Evolutionary conservation across 1,140 invertebrate species (phyloP).

Genomic region (Drosophila ironensis): DNA sequence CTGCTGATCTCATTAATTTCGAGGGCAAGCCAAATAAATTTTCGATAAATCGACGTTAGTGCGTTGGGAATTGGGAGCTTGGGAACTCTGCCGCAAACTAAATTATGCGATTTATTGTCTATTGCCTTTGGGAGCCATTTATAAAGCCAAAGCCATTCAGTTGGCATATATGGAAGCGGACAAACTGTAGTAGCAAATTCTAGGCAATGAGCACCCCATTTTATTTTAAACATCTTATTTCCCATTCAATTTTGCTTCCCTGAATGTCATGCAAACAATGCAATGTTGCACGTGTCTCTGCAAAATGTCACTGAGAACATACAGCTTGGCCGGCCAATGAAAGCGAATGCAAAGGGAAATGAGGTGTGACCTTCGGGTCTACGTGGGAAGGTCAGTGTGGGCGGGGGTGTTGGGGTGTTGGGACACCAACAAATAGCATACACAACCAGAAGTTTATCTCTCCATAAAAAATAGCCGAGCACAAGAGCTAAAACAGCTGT

Average conservation of each 20-base stretch:
- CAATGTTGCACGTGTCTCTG: constrained; percentile 7
- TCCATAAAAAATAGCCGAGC: constrained; percentile 48
- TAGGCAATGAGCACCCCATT: too few relatives aligned
- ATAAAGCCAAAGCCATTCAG: neutral
- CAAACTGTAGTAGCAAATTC: too few relatives aligned
- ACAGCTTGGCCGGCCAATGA: neutral
- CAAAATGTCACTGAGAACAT: constrained; percentile 12
- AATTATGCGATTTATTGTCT: neutral
- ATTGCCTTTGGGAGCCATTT: neutral
- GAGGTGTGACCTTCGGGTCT: constrained; percentile 27
- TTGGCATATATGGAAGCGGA: neutral
- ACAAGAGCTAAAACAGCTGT: constrained; percentile 1
- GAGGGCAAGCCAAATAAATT: constrained; percentile 2
- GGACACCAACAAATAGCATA: constrained; percentile 40
- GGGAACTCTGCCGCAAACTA: constrained; percentile 2
- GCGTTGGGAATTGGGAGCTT: too few relatives aligned
- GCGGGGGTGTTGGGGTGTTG: constrained; percentile 2
- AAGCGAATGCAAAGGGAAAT: constrained; percentile 6
- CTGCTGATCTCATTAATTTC: constrained; percentile 20
- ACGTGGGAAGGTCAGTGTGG: constrained; percentile 3
- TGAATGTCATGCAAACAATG: constrained; percentile 11
- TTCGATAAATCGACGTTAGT: neutral
- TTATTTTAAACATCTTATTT: too few relatives aligned
- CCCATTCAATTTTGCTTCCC: too few relatives aligned
- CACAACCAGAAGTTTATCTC: constrained; percentile 64